Base-by-base conservation (phyloP, 2,113 vertebrate genomes). In the Poicephalus gulielmi region DNA sequence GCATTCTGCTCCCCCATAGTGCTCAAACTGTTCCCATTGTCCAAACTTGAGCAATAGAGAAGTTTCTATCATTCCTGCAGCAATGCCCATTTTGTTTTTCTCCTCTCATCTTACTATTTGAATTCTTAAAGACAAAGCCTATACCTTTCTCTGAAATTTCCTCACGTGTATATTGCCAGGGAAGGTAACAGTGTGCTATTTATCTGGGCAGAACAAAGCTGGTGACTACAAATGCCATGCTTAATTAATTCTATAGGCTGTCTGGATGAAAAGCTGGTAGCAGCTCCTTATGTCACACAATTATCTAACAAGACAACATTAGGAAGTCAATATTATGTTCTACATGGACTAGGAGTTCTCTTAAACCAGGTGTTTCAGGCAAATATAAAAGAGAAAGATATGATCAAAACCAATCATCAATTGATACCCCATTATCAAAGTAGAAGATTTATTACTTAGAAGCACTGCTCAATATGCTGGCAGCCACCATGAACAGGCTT, bases 1-100 rank as follows among this genome's bases (percentile, higher is more conserved):
- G n/a, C 9, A 20, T 59, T 43, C 23, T 4, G 12, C 2, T 13
- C 14, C 2, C 3, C 2, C 2, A 2, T 10, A 30, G 23, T 15
- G 1, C 33, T 37, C 6, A n/a, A 24, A n/a, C 39, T 39, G 49
- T 44, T 85, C 24, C 33, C 7, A 2, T 24, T 50, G 43, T 50
- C 49, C 37, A 46, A 50, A 81, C n/a, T 25, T n/a, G 7, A 85
- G 37, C 33, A 49, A 63, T 2, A 70, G 24, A 25, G 31, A 57
- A 55, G 27, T 22, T 71, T 47, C 39, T 53, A 7, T 41, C 17
- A 5, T 47, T 78, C 20, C 35, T 43, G 15, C 27, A 62, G 41
- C 41, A 68, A 46, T 12, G 23, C 2, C 7, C 11, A 18, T 85
- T 80, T 84, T 13, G 31, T 19, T 55, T 55, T 33, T 31, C 30